Conservation (phyloP, 2,888 invertebrate genomes). For the Schizaphis graminum region DNA sequence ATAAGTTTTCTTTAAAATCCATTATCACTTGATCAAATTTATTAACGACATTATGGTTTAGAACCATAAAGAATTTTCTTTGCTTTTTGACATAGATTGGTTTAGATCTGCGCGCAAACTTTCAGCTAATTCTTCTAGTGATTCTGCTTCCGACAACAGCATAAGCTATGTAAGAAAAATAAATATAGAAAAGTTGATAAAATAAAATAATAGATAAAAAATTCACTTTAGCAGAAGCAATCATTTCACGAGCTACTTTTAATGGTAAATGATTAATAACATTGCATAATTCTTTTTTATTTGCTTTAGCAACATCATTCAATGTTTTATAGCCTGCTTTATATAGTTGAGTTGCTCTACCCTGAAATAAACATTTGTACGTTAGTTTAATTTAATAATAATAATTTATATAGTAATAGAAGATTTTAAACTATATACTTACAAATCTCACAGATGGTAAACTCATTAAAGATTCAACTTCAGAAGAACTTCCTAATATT, state of each 20-base stretch:
- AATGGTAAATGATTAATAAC: conserved; percentile 80
- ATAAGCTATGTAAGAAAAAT: conserved; percentile 76
- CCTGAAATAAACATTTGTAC: conserved; percentile 72
- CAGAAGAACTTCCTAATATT: conserved; percentile 76
- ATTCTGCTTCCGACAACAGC: conserved; percentile 87
- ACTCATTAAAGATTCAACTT: conserved; percentile 86
- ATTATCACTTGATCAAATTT: neutral
- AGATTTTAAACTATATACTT: conserved; percentile 67
- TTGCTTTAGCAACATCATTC: conserved; percentile 82
- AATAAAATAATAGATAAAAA: neutral
- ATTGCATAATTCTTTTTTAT: conserved; percentile 76
- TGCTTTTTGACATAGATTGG: conserved; percentile 54
- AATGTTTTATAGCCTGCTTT: conserved; percentile 86
- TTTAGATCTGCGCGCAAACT: conserved; percentile 77
- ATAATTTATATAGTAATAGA: neutral
- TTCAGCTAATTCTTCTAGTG: conserved; percentile 87
- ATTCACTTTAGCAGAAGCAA: conserved; percentile 87
- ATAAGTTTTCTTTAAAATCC: neutral
- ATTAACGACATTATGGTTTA: neutral
- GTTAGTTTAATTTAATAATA: conserved; percentile 20
- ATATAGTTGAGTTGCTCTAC: conserved; percentile 86
- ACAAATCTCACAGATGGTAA: conserved; percentile 90
- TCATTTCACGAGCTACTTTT: conserved; percentile 83
- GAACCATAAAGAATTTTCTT: conserved; percentile 56
- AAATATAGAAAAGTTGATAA: neutral